A percentile compares a stretch with the other conserved stretches of the same genome.
phyloP scores from a whole-genome alignment of 2,888 invertebrate species.

The Syrphus vitripennis region DNA sequence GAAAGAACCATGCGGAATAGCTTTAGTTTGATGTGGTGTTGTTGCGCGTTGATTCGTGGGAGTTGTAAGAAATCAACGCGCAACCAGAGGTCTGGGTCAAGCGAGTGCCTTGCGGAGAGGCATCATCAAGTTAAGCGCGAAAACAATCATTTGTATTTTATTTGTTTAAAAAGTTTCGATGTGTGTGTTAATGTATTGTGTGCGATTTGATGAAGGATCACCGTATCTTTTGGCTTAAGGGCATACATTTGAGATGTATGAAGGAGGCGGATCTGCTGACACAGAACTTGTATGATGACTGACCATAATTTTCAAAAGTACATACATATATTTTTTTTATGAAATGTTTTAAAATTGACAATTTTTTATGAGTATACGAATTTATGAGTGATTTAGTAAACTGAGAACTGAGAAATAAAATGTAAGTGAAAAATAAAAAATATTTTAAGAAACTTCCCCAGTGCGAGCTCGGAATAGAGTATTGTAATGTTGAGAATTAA shows the following conservation, averaged over 20 bases:
- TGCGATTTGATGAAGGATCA: constrained; percentile 35
- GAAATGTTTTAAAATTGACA: background rate
- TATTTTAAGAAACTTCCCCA: too few relatives aligned
- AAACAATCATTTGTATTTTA: constrained; percentile 42
- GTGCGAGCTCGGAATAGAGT: too few relatives aligned
- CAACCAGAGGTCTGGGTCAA: constrained; percentile 57
- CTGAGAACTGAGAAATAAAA: too few relatives aligned
- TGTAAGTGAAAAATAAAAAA: too few relatives aligned
- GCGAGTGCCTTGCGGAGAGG: constrained; percentile 32
- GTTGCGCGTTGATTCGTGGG: constrained; percentile 29
- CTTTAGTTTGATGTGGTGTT: constrained; percentile 1
- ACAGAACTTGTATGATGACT: constrained; percentile 19
- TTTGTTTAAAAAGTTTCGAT: constrained; percentile 30
- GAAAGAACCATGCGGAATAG: background rate
- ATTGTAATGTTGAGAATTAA: too few relatives aligned
- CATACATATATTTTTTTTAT: background rate
- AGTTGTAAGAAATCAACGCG: constrained; percentile 55
- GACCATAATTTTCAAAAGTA: background rate
- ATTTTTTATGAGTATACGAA: background rate
- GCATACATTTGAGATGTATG: background rate
- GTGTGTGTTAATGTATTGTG: constrained; percentile 24
- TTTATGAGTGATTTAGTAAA: background rate
- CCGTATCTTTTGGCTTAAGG: background rate
- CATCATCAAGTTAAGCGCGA: constrained; percentile 17
- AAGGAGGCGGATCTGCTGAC: constrained; percentile 25